These are phyloP conservation scores for Solenodon paradoxus DNA, from an alignment of 2,113 vertebrate species.

Conservation along the genomic window DNA sequence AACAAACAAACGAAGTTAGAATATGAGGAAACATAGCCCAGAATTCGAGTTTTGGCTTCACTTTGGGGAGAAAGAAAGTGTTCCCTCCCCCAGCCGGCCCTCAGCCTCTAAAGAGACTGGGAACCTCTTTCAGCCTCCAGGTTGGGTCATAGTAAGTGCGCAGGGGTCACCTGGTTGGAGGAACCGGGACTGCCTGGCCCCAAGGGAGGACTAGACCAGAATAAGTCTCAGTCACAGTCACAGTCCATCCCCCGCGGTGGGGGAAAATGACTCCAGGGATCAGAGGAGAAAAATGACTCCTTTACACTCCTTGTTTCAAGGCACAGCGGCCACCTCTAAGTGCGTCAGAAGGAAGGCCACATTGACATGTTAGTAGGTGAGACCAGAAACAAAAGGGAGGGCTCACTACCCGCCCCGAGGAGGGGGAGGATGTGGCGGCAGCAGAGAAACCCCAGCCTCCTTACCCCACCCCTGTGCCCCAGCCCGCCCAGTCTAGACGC, in stretches of 20 bases:
- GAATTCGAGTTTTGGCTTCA: background rate
- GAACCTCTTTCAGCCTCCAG: background rate
- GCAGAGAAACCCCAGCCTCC: slow-evolving; percentile 14
- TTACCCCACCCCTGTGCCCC: background rate
- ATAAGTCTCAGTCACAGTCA: accelerated
- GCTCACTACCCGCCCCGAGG: background rate
- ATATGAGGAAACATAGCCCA: background rate
- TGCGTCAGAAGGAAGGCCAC: background rate
- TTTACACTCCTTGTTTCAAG: background rate
- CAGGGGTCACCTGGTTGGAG: background rate
- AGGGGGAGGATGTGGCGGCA: background rate
- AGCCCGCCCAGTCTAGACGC: slow-evolving; percentile 2
- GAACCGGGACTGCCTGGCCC: background rate
- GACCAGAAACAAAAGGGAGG: slow-evolving; percentile 23
- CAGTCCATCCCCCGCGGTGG: background rate
- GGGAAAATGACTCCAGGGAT: background rate
- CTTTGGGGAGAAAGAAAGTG: background rate
- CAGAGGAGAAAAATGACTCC: background rate
- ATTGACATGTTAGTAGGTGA: slow-evolving; percentile 54
- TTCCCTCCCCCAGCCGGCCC: background rate
- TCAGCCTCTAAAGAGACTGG: background rate
- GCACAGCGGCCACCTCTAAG: background rate
- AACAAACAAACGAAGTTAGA: slow-evolving; percentile 62
- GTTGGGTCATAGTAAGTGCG: background rate
- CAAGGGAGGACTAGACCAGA: background rate